Evolutionary conservation across 2,113 vertebrate genomes (phyloP).

Genomic region (Psophia crepitans): DNA sequence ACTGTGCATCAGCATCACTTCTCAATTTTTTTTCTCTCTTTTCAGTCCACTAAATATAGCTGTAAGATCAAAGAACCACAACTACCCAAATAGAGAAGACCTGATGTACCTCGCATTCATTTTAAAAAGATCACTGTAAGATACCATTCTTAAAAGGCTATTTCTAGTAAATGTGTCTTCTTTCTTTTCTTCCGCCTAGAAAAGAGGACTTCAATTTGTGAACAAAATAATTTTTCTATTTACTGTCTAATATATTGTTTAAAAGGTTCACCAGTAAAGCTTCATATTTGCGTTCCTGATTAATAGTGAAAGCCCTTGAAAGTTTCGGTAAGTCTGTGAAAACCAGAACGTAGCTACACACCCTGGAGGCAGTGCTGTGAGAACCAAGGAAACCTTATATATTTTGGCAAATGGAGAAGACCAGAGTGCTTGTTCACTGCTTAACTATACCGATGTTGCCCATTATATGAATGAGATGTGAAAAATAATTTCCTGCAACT

Average conservation of each 20-base stretch:
- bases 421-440: background rate
- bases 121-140: background rate
- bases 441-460: background rate
- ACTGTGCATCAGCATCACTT: background rate
- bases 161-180: background rate
- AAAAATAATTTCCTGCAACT: background rate
- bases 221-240: background rate
- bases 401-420: background rate
- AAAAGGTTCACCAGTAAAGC: background rate
- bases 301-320: background rate
- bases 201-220: background rate
- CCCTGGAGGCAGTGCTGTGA: background rate
- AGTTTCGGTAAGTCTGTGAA: background rate
- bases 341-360: background rate
- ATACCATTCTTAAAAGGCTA: background rate
- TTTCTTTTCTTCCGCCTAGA: background rate
- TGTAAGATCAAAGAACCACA: background rate
- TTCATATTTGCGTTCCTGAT: background rate
- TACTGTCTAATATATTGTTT: background rate
- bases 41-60: background rate
- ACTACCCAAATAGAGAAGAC: background rate
- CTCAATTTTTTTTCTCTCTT: background rate
- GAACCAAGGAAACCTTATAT: background rate
- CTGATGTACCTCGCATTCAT: background rate
- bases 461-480: background rate